Evolutionary conservation across 2,797 vertebrate species (phyloP), one percentile per base, ranked within the genome.

Genomic region (Lepus townsendii): DNA sequence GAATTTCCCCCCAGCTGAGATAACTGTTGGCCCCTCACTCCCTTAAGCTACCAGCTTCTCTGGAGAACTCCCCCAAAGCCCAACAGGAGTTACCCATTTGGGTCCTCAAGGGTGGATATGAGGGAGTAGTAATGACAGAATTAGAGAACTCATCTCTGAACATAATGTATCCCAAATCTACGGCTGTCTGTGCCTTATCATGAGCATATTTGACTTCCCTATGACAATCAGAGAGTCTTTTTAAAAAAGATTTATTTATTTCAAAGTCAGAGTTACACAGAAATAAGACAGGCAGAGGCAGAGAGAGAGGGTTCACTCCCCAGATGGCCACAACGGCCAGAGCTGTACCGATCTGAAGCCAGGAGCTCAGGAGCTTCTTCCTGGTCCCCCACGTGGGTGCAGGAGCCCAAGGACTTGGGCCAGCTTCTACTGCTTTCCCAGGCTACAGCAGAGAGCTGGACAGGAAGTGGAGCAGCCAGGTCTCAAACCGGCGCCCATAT

Each of bases 171-270:
- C 83, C 30, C 52, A 79, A 12, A 27, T 22, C 52, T 11, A 69
- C 0, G 2, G 30, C 30, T 38, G 10, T 32, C 24, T 11, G 6
- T 2, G 19, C 38, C 38, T 80, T 1, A 3, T 19, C 38, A 47
- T 35, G 38, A 66, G 66, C 17, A 1, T n/a, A 54, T 12, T 2
- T 54, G 19, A 78, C n/a, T 26, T 30, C 26, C 22, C 42, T 1
- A 0, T 1, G 52, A 62, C 72, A 32, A 60, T 65, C 12, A 71
- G 76, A 16, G 13, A 68, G 30, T 47, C 24, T 24, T 71, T 4
- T 35, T 14, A 65, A 65, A 71, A 52, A 75, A 42, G 38, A 42
- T 42, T 42, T 42, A 42, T 42, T 47, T 47, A 47, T 47, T 47
- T 47, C 42, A 47, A 47, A 47, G 8, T 47, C 42, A 9, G 42